Conservation (phyloP, 2,113 vertebrate genomes). For the Etheostoma spectabile region DNA sequence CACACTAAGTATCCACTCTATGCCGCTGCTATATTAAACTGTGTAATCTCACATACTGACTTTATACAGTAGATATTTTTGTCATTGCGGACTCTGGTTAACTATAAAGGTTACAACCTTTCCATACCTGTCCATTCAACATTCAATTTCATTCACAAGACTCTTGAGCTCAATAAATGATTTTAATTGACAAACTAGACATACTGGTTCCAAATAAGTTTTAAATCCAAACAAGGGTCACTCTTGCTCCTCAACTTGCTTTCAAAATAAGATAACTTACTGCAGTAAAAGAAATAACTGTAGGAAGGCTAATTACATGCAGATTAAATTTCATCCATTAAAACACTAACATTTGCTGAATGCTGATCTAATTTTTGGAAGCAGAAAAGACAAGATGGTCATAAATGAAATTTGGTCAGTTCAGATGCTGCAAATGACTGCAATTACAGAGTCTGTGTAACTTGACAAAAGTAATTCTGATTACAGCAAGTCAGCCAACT, state of each 20-base stretch:
- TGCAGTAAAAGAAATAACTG: neutral
- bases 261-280: neutral
- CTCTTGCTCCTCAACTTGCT: neutral
- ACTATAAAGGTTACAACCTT: neutral
- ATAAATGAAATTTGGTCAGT: conserved; percentile 21
- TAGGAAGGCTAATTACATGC: conserved; percentile 29
- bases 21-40: neutral
- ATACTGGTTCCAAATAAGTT: neutral
- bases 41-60: neutral
- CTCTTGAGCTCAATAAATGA: neutral
- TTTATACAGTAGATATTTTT: neutral
- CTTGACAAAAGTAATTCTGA: conserved; percentile 33
- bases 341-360: conserved; percentile 26
- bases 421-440: conserved; percentile 42
- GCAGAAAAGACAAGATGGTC: neutral
- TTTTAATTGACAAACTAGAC: neutral
- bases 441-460: conserved; percentile 48
- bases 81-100: neutral
- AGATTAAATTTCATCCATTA: conserved; percentile 72
- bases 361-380: conserved; percentile 52
- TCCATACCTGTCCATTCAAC: neutral
- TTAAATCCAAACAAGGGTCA: neutral
- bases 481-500: conserved; percentile 14
- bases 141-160: neutral
- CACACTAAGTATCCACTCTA: too few relatives aligned